Base-by-base conservation (phyloP, 2,888 invertebrate species). In the Andrena dorsata region DNA sequence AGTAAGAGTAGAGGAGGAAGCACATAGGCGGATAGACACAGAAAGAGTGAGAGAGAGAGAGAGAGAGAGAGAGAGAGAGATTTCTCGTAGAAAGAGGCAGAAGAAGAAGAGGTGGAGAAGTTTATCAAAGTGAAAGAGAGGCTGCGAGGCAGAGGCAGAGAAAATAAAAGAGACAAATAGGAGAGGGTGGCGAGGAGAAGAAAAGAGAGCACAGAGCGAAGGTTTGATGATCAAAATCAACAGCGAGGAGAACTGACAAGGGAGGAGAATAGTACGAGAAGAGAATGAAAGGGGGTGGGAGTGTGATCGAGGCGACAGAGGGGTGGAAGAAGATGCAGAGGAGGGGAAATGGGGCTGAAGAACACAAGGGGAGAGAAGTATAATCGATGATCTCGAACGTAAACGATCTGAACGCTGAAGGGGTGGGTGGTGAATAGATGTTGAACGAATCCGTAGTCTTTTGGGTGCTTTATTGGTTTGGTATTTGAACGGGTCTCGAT, bases 321-420 rank as follows among this genome's bases (percentile, higher is more conserved):
- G 4, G 56, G 23, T 10, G 16, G 32, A 32, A 64, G 63, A 69
- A 51, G 35, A 58, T 64, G 32, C 53, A 68, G 73, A 1, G 10
- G 23, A 13, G 4, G 20, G 56, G 20, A 1, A 1, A 13, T 32
- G 41, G 71, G 30, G 71, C 32, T 28, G 20, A 51, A 53, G 32
- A 35, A 58, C 41, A 51, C 68, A 28, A 35, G 2, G 35, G 51
- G 13, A 13, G 16, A 20, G 23, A 28, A 63, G 49, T 28, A n/a
- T 35, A 72, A 82, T 51, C 53, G 74, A 82, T 76, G 76, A 64
- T 75, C 28, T 70, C 58, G 79, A 76, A 79, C 69, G 69, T 75
- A 79, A 76, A 76, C 69, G 82, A 82, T 81, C 63, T 60, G 82
- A 82, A 64, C 51, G 51, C 51, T 60, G 82, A 80, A 8, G 26